phyloP scores from a whole-genome alignment of 53 echinoderm and acorn worm species.

The Temnopleurus reevesii region DNA sequence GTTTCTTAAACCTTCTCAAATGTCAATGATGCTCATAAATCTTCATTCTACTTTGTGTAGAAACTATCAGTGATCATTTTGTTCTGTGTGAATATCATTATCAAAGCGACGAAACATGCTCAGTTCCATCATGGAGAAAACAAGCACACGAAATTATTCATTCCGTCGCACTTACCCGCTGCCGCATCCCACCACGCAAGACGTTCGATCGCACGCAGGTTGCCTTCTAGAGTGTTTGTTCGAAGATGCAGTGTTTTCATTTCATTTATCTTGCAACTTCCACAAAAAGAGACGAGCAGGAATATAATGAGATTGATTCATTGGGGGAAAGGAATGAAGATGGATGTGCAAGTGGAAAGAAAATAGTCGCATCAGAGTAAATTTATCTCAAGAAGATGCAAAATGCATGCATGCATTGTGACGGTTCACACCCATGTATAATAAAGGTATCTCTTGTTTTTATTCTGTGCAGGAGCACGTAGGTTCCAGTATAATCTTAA shows the following conservation, averaged over 20 bases:
- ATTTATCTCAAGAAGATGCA: background rate
- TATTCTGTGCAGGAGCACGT: background rate
- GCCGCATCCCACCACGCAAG: background rate
- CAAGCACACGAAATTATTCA: background rate
- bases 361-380: constrained; percentile 8
- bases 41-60: too few relatives aligned
- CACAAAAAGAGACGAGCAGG: background rate
- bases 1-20: too few relatives aligned
- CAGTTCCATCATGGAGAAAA: background rate
- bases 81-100: background rate
- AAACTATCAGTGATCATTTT: background rate
- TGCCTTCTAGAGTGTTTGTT: constrained; percentile 3
- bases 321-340: background rate
- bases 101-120: background rate
- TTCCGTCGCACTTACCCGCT: constrained; percentile 11
- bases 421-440: background rate
- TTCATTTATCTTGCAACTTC: constrained; percentile 33
- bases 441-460: background rate
- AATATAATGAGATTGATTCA: constrained; percentile 26
- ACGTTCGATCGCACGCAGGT: constrained; percentile 9
- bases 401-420: background rate
- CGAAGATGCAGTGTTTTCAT: constrained; percentile 23
- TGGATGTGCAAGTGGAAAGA: background rate
- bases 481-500: background rate
- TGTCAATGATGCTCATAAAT: background rate